phyloP scores from a whole-genome alignment of 2,113 vertebrate species.

The Mastomys natalensis region DNA sequence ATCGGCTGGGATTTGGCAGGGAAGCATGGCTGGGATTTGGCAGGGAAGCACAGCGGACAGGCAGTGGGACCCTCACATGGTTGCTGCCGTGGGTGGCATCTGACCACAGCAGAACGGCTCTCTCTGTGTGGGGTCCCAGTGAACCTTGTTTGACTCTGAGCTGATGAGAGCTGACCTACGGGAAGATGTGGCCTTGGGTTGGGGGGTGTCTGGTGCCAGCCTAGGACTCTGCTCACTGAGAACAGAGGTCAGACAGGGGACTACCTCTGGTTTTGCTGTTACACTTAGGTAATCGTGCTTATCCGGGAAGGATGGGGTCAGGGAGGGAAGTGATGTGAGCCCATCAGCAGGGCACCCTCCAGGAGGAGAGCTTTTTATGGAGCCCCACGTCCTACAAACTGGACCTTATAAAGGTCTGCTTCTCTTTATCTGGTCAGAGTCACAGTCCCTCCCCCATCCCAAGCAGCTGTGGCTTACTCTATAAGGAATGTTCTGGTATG shows the following conservation, averaged over 20 bases:
- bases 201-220: not conserved
- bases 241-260: not conserved
- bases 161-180: not conserved
- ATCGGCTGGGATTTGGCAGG: not conserved
- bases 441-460: not conserved
- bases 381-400: not conserved
- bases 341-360: not conserved
- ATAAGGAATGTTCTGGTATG: not conserved
- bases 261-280: not conserved
- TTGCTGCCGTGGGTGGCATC: fast-evolving
- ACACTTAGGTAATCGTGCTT: fast-evolving
- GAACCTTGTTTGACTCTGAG: not conserved
- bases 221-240: not conserved
- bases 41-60: not conserved
- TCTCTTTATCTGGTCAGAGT: not conserved
- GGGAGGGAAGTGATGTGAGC: not conserved
- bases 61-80: not conserved
- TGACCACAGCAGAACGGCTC: too few species aligned
- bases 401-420: not conserved
- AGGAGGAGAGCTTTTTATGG: not conserved
- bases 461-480: not conserved
- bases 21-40: fast-evolving
- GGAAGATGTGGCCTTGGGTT: not conserved
- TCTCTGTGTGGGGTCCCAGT: not conserved
- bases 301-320: not conserved